phyloP scores from a whole-genome alignment of 2,113 vertebrate genomes.

The Piaya cayana region DNA sequence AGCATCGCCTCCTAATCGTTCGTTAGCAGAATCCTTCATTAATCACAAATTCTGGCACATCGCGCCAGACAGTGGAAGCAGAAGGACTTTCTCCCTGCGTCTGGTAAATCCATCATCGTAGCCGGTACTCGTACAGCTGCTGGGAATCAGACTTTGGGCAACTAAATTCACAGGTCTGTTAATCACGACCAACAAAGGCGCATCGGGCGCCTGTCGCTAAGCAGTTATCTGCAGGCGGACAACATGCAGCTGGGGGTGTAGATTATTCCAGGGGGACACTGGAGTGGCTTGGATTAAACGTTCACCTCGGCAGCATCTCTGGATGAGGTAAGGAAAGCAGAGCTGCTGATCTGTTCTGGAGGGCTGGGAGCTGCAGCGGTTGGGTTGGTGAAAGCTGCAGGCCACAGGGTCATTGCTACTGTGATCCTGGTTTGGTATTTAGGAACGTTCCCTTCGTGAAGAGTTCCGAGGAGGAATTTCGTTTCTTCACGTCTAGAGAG shows the following conservation, averaged over 20 bases:
- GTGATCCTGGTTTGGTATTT: too few species aligned
- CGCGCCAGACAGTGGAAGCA: neutral
- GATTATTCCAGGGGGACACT: accelerated
- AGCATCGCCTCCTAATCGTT: neutral
- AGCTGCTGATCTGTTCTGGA: neutral
- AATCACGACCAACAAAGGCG: neutral
- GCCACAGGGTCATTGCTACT: accelerated
- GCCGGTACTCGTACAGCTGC: neutral
- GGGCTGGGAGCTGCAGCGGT: too few species aligned
- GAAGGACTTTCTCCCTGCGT: neutral
- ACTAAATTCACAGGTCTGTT: neutral
- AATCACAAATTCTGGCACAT: neutral
- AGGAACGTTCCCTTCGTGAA: accelerated
- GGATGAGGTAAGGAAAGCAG: neutral
- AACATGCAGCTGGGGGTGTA: accelerated
- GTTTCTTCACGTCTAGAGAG: neutral
- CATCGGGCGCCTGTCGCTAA: accelerated
- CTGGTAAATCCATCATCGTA: accelerated
- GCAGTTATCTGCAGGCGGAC: neutral
- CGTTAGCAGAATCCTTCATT: neutral
- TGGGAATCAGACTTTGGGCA: neutral
- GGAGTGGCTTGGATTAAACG: neutral
- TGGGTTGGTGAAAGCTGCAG: neutral
- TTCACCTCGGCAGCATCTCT: neutral
- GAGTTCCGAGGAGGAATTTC: neutral